Evolutionary conservation across 2,797 vertebrate genomes (phyloP).

Genomic region (Coccyzus lansbergi): DNA sequence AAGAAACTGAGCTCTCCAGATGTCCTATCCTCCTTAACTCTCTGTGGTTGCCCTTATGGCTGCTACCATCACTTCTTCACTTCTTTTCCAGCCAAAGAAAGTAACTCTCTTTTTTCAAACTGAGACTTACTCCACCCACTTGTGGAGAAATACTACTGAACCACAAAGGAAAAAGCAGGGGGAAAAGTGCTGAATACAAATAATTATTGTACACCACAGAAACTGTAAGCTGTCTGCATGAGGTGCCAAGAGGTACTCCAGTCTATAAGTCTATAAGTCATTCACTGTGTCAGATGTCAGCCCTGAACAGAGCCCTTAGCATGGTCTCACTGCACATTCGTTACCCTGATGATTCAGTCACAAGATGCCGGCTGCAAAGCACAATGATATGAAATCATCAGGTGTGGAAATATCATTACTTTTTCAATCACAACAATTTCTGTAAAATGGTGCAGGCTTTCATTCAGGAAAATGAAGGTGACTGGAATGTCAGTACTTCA

Average conservation of each 20-base stretch:
- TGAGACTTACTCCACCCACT: not conserved
- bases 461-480: not conserved
- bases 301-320: not conserved
- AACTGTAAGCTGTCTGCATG: not conserved
- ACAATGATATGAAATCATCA: not conserved
- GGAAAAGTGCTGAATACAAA: not conserved
- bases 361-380: not conserved
- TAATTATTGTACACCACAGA: not conserved
- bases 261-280: not conserved
- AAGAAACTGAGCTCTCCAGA: not conserved
- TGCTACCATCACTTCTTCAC: not conserved
- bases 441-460: not conserved
- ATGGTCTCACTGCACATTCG: not conserved
- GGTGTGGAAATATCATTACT: not conserved
- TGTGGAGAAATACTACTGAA: not conserved
- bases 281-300: not conserved
- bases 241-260: not conserved
- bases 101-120: not conserved
- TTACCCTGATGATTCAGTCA: not conserved
- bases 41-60: not conserved
- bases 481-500: not conserved
- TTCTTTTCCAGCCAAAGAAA: not conserved
- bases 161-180: not conserved
- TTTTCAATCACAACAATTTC: not conserved
- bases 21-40: not conserved